phyloP scores from a whole-genome alignment of 2,888 invertebrate species.

The Aquatica leii region DNA sequence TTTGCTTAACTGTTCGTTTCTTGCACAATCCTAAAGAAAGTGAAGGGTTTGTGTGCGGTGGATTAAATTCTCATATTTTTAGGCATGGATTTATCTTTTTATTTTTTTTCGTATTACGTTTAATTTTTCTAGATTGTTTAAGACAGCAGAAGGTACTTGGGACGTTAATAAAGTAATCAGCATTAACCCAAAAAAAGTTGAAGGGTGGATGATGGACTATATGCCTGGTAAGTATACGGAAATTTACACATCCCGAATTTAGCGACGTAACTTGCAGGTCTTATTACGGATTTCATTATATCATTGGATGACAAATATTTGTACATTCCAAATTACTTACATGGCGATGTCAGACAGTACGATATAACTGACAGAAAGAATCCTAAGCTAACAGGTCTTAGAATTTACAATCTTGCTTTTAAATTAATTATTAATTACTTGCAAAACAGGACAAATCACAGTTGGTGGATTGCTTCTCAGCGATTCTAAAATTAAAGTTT shows the following conservation, averaged over 20 bases:
- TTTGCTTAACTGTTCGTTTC: slow-evolving; percentile 93
- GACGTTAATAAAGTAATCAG: slow-evolving; percentile 84
- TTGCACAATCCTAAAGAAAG: slow-evolving; percentile 87
- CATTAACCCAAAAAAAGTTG: slow-evolving; percentile 80
- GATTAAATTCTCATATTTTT: slow-evolving; percentile 81
- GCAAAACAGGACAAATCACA: neutral
- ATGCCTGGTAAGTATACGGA: slow-evolving; percentile 66
- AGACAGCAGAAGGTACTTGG: slow-evolving; percentile 73
- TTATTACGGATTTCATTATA: slow-evolving; percentile 92
- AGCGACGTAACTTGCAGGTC: slow-evolving; percentile 61
- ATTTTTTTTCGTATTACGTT: no score
- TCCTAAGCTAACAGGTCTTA: slow-evolving; percentile 73
- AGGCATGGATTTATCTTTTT: slow-evolving; percentile 63
- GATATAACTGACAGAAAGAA: slow-evolving; percentile 83
- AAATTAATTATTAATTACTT: neutral
- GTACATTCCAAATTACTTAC: slow-evolving; percentile 91
- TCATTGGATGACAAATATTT: slow-evolving; percentile 94
- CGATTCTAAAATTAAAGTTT: slow-evolving; percentile 75
- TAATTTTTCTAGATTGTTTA: slow-evolving; percentile 70
- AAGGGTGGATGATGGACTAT: slow-evolving; percentile 69
- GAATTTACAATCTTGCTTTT: neutral
- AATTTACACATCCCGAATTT: neutral
- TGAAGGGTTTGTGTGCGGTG: slow-evolving; percentile 92
- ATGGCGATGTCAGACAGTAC: slow-evolving; percentile 95
- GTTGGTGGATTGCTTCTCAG: slow-evolving; percentile 83